Conservation (phyloP, 2,113 vertebrate genomes). For the Strix uralensis region DNA sequence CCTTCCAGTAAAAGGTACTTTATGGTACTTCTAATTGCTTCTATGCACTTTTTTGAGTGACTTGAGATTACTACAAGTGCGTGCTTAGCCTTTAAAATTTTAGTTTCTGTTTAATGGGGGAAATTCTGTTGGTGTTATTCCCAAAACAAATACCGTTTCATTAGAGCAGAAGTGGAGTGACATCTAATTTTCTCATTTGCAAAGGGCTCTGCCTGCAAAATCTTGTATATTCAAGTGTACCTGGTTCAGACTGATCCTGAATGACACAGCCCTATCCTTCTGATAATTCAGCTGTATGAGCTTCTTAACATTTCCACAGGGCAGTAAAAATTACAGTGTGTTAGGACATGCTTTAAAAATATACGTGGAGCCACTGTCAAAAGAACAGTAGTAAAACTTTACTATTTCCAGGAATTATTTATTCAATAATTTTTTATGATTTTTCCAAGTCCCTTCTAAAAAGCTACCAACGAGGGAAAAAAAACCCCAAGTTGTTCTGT, state of each 20-base stretch:
- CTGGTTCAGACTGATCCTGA: neutral
- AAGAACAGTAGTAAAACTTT: neutral
- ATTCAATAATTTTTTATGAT: neutral
- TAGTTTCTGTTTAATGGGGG: neutral
- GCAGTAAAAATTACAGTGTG: neutral
- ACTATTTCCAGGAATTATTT: neutral
- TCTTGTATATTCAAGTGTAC: neutral
- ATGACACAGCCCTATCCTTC: neutral
- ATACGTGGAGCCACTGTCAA: neutral
- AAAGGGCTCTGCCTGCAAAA: neutral
- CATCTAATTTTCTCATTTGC: neutral
- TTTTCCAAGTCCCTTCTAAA: neutral
- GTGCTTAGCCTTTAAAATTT: neutral
- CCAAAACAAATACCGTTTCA: neutral
- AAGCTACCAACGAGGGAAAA: neutral
- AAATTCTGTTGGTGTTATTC: neutral
- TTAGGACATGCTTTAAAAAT: neutral
- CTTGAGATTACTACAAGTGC: neutral
- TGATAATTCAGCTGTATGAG: neutral
- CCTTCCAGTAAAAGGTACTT: conserved; percentile 8
- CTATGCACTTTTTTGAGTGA: neutral
- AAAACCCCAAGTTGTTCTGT: neutral
- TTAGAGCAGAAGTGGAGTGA: neutral
- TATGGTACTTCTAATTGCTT: neutral
- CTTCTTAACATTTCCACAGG: neutral